A percentile compares a stretch with the other conserved stretches of the same genome.
Conservation (phyloP, 2,797 vertebrate genomes). For the Spondyliosoma cantharus region DNA sequence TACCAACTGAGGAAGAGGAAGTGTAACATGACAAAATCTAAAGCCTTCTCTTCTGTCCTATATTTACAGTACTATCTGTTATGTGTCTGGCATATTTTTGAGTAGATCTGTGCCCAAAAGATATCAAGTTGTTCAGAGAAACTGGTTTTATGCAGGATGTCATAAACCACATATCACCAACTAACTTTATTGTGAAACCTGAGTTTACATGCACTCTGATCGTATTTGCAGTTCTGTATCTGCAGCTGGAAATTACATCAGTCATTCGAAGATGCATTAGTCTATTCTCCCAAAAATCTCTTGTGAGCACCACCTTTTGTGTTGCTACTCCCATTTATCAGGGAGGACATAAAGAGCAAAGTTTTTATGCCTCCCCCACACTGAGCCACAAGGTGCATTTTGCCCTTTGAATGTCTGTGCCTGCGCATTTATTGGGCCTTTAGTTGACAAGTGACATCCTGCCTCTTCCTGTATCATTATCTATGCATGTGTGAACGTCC, state of each 20-base stretch:
- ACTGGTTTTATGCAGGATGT: neutral
- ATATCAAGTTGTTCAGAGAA: neutral
- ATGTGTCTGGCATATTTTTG: neutral
- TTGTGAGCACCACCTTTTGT: neutral
- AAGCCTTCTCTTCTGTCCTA: neutral
- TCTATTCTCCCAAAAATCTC: constrained; percentile 20
- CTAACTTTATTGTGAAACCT: neutral
- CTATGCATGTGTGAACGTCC: constrained; percentile 48
- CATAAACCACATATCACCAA: neutral
- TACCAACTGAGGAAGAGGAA: constrained; percentile 10
- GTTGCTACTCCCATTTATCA: constrained; percentile 19
- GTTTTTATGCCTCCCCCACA: neutral
- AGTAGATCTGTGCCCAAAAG: neutral
- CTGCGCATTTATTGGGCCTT: constrained; percentile 28
- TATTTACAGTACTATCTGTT: neutral
- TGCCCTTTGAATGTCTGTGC: constrained; percentile 19
- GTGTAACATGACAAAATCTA: neutral
- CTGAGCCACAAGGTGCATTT: neutral
- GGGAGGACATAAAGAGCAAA: neutral
- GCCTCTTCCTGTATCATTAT: constrained; percentile 53
- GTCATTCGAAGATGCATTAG: neutral
- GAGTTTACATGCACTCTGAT: neutral
- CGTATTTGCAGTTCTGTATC: neutral
- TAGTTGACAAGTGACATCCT: constrained; percentile 26
- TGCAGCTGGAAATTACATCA: constrained; percentile 8